Base-by-base conservation (phyloP, 2,797 vertebrate genomes). In the Sebastes iracundus region DNA sequence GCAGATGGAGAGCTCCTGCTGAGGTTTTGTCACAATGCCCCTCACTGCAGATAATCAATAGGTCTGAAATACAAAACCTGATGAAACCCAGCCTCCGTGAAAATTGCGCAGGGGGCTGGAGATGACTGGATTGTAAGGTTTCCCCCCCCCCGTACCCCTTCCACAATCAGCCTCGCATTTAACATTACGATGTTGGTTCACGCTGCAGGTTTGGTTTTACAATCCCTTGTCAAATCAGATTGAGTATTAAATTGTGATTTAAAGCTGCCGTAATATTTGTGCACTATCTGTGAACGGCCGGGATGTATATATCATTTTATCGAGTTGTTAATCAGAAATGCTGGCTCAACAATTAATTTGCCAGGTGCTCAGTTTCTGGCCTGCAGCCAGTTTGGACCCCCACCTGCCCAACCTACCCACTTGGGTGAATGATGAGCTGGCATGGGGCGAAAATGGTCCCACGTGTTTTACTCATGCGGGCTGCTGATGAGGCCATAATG, bases 41-140 rank as follows among this genome's bases (percentile, higher is more conserved):
- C 73, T 83, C 86, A 82, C 80, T 89, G 87, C 73, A 85, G 89
- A 90, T 93, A 93, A 95, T 94, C 95, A 93, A 94, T 94, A 92
- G 81, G 81, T 89, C 90, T 93, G 87, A 93, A 94, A 93, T 93
- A 94, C 84, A 85, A 91, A 93, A 87, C 85, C 93, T 88, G 90
- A 93, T 93, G 88, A 92, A 90, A 88, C 76, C 72, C 83, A 88
- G 90, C 77, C 80, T 80, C 80, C 25, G 80, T 92, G 90, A 93
- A 93, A 92, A 93, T 88, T 90, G 90, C 68, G 30, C 80, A 59
- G 77, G 84, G 87, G 79, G 68, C 61, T 72, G 32, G 77, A 76
- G 83, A 78, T 64, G 67, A 83, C 79, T 77, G 58, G 79, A 66
- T 82, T 77, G 56, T 76, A 68, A 58, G 76, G 77, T 68, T 75